Evolutionary conservation across 1,140 invertebrate species (phyloP).

Genomic region (Dermatophagoides farinae): DNA sequence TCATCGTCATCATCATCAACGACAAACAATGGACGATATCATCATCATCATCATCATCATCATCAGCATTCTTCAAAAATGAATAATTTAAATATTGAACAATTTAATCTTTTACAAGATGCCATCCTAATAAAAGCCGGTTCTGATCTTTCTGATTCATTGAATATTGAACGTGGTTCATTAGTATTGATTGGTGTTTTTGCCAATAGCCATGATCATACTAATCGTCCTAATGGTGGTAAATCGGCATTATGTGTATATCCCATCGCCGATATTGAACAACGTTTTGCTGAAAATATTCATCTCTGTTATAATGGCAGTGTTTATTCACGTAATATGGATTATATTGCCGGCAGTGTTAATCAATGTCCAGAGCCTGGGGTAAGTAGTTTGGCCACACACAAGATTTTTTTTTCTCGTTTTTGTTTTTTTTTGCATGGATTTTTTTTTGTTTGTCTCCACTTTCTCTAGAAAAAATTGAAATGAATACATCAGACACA

Average conservation of each 20-base stretch:
- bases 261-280: slow-evolving; percentile 58
- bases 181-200: slow-evolving; percentile 58
- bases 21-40: slow-evolving; percentile 19
- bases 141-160: slow-evolving; percentile 46
- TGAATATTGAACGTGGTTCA: slow-evolving; percentile 29
- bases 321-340: slow-evolving; percentile 70
- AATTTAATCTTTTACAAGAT: slow-evolving; percentile 76
- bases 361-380: slow-evolving; percentile 65
- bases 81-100: slow-evolving; percentile 6
- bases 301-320: slow-evolving; percentile 91
- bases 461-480: not conserved
- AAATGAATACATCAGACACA: not conserved
- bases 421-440: slow-evolving; percentile 7
- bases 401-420: slow-evolving; percentile 15
- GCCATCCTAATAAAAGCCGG: slow-evolving; percentile 62
- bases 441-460: not conserved
- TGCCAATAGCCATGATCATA: slow-evolving; percentile 55
- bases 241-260: slow-evolving; percentile 50
- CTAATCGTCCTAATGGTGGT: slow-evolving; percentile 39
- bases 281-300: slow-evolving; percentile 82
- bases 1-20: slow-evolving; percentile 16
- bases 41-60: not conserved
- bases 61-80: not conserved
- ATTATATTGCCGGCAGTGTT: slow-evolving; percentile 67
- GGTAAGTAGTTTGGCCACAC: slow-evolving; percentile 26